Base-by-base conservation (phyloP, 2,113 vertebrate species). In the Macrotis lagotis region DNA sequence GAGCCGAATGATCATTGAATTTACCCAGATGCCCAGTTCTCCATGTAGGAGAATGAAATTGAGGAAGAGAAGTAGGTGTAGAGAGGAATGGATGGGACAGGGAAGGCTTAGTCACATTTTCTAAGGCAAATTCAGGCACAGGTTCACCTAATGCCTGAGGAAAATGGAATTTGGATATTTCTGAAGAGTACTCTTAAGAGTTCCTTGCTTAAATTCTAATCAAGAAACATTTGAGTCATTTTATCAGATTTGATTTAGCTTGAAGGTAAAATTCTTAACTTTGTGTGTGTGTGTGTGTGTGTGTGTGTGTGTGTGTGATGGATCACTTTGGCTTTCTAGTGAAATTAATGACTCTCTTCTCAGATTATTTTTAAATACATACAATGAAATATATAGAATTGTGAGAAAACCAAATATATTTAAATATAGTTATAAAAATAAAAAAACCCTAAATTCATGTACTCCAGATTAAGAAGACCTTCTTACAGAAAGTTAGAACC, bases 61-160 rank as follows among this genome's bases (percentile, higher is more conserved):
- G 59, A 66, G 59, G 53, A 55, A 25, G 0, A 37, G 66, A 74
- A 37, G 37, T 14, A 74, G 66, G 37, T 74, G 37, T n/a, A 16
- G 16, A 74, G 16, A n/a, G 6, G 16, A n/a, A n/a, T n/a, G 37
- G 37, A 8, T 19, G 37, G 37, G 8, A 6, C 14, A n/a, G 6
- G 8, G 14, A 16, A n/a, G 37, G 37, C 6, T 37, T 22, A n/a
- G 16, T 74, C 3, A 91, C 90, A 92, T 55, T 49, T 95, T 91
- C 48, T 11, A 95, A 90, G 6, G 55, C n/a, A 74, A 74, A n/a
- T 74, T 16, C 4, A 94, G 3, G 2, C 48, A 9, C n/a, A 74
- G 16, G 25, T 0, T 83, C 91, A 95, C 50, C n/a, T 93, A 59
- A 89, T 48, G 8, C 92, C 52, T 93, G 74, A 96, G 5, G 83